Evolutionary conservation across 2,888 invertebrate species (phyloP).

Genomic region (Tanytarsus gracilentus): DNA sequence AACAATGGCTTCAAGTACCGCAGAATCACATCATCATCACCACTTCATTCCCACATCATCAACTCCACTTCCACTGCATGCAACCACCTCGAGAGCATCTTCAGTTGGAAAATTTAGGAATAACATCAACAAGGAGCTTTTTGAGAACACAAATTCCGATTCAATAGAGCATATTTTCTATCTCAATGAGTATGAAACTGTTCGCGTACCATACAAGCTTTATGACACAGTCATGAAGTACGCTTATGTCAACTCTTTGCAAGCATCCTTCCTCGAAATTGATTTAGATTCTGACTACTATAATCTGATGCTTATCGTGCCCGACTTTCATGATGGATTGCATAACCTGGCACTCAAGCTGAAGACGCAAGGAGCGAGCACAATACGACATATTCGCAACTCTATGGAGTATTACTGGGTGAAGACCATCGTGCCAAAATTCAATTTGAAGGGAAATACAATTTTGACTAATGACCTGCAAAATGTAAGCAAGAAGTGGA

Average conservation of each 20-base stretch:
- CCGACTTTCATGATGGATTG: slow-evolving; percentile 55
- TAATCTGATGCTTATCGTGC: slow-evolving; percentile 64
- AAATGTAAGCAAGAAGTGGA: slow-evolving; percentile 50
- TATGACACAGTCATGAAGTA: slow-evolving; percentile 71
- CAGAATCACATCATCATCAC: too few relatives aligned
- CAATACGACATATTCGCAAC: slow-evolving; percentile 57
- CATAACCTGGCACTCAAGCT: slow-evolving; percentile 56
- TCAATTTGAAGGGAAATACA: slow-evolving; percentile 68
- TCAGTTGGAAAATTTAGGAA: slow-evolving; percentile 30
- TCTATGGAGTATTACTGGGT: slow-evolving; percentile 62
- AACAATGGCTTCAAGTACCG: slow-evolving; percentile 24
- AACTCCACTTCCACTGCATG: slow-evolving; percentile 19
- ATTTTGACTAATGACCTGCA: slow-evolving; percentile 72
- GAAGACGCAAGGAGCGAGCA: slow-evolving; percentile 49
- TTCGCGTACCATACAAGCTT: slow-evolving; percentile 58
- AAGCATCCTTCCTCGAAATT: slow-evolving; percentile 63
- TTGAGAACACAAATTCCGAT: slow-evolving; percentile 33
- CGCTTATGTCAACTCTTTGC: slow-evolving; percentile 60
- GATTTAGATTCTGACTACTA: slow-evolving; percentile 73
- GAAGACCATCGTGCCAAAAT: slow-evolving; percentile 69
- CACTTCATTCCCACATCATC: too few relatives aligned
- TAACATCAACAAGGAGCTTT: slow-evolving; percentile 32
- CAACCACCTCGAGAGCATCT: slow-evolving; percentile 31
- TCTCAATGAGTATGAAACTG: slow-evolving; percentile 43
- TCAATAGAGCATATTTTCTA: slow-evolving; percentile 42